Evolutionary conservation across 2,888 invertebrate genomes (phyloP), one percentile per base, ranked within the genome.

Genomic region (Gastrophysa polygoni): DNA sequence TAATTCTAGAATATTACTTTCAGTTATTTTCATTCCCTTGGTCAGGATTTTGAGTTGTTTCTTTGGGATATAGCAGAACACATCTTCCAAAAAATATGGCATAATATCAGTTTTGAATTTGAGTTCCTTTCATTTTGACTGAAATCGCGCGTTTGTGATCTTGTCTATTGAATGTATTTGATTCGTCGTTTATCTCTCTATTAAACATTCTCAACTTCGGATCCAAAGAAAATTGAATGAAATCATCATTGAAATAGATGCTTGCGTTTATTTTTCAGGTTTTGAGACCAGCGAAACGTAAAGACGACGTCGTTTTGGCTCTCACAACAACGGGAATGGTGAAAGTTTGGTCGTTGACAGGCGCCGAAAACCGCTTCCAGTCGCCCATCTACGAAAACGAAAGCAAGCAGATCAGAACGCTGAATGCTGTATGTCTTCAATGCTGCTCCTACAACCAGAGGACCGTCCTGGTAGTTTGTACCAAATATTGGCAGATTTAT

Each of bases 381-480:
- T 93, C 94, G 73, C 93, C 93, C 0, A 88, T 97, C 44, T 96
- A 94, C 80, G 99, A 99, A 81, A 92, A 98, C 79, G 99, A 99
- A 79, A 97, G 97, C 50, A 99, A 98, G 79, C 95, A 97, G 77
- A 94, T 99, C 52, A 89, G 95, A 1, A 96, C 97, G 72, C 83
- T 96, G 52, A 97, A 97, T 83, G 97, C 98, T 0, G 87, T 96
- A 46, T 93, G 92, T 0, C 86, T 98, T 78, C 93, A 93, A 73
- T 98, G 98, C 77, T 98, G 98, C 78, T 88, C 93, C 0, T 94
- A 94, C 80, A 98, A 98, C 82, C 97, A 98, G 77, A 87, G 98
- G 52, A 98, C 98, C 0, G 96, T 99, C 24, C 87, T 99, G 10
- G 94, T 99, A 52, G 96, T 99, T 1, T 97, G 97, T 78, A 93